Conservation (phyloP, 2,113 vertebrate species). For the Cavia aperea region DNA sequence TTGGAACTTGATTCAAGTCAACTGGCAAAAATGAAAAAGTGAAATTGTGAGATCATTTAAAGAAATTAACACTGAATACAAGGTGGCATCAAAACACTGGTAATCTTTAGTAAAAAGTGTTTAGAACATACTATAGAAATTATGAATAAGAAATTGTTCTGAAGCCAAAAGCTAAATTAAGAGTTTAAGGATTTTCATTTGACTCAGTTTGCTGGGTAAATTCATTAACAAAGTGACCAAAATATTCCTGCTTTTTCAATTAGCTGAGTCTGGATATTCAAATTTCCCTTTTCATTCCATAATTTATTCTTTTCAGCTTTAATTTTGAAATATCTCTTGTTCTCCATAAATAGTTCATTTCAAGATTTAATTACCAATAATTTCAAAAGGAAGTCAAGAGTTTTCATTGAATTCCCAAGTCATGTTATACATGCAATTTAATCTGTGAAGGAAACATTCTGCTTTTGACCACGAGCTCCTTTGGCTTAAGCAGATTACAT, state of each 20-base stretch:
- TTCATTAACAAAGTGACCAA: not conserved
- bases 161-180: constrained; percentile 14
- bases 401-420: not conserved
- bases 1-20: not conserved
- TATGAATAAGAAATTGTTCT: not conserved
- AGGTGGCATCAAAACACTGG: not conserved
- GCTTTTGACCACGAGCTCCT: not conserved
- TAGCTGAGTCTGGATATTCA: not conserved
- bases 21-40: not conserved
- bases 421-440: not conserved
- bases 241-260: not conserved
- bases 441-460: not conserved
- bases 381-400: not conserved
- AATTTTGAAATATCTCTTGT: not conserved
- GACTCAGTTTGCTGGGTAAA: not conserved
- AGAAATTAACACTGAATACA: not conserved
- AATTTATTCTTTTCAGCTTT: not conserved
- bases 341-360: not conserved
- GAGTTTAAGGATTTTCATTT: not conserved
- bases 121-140: not conserved
- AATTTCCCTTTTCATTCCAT: not conserved
- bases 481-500: not conserved
- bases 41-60: not conserved
- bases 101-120: not conserved
- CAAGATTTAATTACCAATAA: not conserved